Conservation (phyloP, 1,140 invertebrate genomes). For the Microplitis mediator region DNA sequence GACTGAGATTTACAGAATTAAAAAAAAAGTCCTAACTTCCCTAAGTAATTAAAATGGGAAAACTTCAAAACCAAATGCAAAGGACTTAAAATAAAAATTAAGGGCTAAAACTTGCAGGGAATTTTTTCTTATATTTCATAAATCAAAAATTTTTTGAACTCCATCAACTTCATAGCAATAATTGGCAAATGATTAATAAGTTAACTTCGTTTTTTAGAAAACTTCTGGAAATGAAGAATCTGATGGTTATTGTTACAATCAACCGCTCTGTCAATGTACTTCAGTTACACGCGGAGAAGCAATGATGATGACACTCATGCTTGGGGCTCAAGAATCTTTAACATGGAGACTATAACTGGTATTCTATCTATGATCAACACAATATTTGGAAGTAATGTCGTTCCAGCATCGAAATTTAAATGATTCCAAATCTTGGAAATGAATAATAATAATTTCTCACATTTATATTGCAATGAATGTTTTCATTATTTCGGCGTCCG, state of each 20-base stretch:
- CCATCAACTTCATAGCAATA: too few relatives aligned
- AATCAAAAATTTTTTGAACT: too few relatives aligned
- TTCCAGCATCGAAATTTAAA: slow-evolving; percentile 9
- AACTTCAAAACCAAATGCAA: too few relatives aligned
- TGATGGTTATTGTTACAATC: neutral
- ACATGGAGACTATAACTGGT: slow-evolving; percentile 15
- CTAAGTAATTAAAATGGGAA: too few relatives aligned
- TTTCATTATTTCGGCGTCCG: neutral
- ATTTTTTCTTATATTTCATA: too few relatives aligned
- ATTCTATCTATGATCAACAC: slow-evolving; percentile 21
- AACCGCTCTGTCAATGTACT: neutral
- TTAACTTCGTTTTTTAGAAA: too few relatives aligned
- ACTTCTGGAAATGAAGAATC: too few relatives aligned
- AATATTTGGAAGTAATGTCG: slow-evolving; percentile 14
- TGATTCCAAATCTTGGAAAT: slow-evolving; percentile 14
- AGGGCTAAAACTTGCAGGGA: too few relatives aligned
- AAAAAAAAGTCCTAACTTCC: too few relatives aligned
- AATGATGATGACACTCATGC: slow-evolving; percentile 10
- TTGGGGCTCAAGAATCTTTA: slow-evolving; percentile 6
- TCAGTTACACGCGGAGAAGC: slow-evolving; percentile 7
- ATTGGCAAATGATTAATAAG: too few relatives aligned
- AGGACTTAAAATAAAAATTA: too few relatives aligned
- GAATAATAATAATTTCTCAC: neutral
- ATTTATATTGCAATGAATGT: slow-evolving; percentile 10
- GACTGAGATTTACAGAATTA: too few relatives aligned